Evolutionary conservation across 23 tunicate genomes (phyloP), one percentile per base, ranked within the genome.

Genomic region (Diplosoma virens): DNA sequence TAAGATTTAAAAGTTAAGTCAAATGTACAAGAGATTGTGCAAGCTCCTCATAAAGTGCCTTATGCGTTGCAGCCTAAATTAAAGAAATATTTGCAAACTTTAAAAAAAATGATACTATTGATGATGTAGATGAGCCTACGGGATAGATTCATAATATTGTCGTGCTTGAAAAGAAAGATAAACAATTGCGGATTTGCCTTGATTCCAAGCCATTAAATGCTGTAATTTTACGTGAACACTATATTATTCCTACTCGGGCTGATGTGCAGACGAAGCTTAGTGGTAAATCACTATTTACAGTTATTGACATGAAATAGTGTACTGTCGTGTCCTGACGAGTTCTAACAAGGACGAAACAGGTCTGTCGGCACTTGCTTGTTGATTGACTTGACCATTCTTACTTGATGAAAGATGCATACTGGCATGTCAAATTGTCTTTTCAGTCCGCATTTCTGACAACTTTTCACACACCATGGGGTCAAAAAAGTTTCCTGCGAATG

Each of bases 331-430:
- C n/a, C n/a, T n/a, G n/a, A n/a, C n/a, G n/a, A n/a, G n/a, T n/a
- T n/a, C n/a, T n/a, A n/a, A n/a, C n/a, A n/a, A n/a, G n/a, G n/a
- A n/a, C n/a, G n/a, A n/a, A n/a, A n/a, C n/a, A n/a, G n/a, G n/a
- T n/a, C n/a, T n/a, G n/a, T n/a, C n/a, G n/a, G n/a, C n/a, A n/a
- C n/a, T n/a, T n/a, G n/a, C n/a, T n/a, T n/a, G n/a, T n/a, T n/a
- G n/a, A n/a, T n/a, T n/a, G n/a, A n/a, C n/a, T n/a, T n/a, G n/a
- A n/a, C n/a, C n/a, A n/a, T n/a, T n/a, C n/a, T n/a, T n/a, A n/a
- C n/a, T n/a, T n/a, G n/a, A 77, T 77, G 72, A 77, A 77, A 37
- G 82, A 77, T 41, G 82, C 46, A 24, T 77, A 77, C 25, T 77
- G 82, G 82, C 82, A 77, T 37, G 71, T 77, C 58, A 33, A 46